These are phyloP conservation scores for Podilymbus podiceps DNA, from an alignment of 2,113 vertebrate genomes.

Conservation along the genomic window DNA sequence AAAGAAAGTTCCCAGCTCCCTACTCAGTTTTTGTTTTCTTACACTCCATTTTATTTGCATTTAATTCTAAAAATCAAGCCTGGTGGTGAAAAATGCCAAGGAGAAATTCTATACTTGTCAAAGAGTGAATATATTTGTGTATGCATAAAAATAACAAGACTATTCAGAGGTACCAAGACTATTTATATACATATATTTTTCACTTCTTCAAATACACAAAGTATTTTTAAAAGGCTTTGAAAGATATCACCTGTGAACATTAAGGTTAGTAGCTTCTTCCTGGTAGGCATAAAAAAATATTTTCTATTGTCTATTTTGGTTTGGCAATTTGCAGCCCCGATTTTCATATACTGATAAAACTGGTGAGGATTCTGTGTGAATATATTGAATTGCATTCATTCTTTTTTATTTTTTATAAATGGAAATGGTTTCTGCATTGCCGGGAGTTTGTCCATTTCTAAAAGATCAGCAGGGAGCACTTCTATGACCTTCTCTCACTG, in stretches of 20 bases:
- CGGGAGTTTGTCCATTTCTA: background rate
- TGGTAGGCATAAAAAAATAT: background rate
- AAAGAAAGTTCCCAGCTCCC: background rate
- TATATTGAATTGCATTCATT: background rate
- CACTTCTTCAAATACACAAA: background rate
- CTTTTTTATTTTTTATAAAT: background rate
- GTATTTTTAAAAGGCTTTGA: background rate
- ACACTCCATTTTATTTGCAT: background rate
- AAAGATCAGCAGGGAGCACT: background rate
- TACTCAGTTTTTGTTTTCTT: background rate
- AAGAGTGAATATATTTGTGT: background rate
- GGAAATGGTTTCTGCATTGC: background rate
- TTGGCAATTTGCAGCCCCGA: background rate
- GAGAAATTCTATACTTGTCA: background rate
- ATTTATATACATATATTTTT: background rate
- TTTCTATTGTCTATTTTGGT: background rate
- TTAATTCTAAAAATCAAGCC: background rate
- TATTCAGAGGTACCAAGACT: background rate
- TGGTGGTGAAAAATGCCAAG: background rate
- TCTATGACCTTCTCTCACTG: background rate
- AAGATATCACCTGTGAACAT: background rate
- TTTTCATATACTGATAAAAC: background rate
- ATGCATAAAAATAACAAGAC: background rate
- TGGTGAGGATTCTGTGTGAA: background rate
- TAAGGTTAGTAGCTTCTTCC: background rate